A percentile compares a stretch with the other conserved stretches of the same genome.
Conservation (phyloP, 2,113 vertebrate genomes). For the Pao palembangensis region DNA sequence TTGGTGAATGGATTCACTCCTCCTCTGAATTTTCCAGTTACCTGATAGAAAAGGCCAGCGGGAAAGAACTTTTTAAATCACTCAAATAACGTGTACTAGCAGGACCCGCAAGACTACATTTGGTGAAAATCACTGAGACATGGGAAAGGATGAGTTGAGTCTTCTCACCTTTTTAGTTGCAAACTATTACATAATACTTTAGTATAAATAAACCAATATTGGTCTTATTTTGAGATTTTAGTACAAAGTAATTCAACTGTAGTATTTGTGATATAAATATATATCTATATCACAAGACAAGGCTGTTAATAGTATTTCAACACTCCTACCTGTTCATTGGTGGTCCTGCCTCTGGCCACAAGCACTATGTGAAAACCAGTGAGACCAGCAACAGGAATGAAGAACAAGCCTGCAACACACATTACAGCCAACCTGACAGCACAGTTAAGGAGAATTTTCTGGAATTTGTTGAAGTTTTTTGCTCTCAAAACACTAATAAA, state of each 20-base stretch:
- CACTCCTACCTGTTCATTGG: constrained; percentile 87
- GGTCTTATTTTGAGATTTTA: no score
- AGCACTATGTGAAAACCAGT: constrained; percentile 96
- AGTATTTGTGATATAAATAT: no score
- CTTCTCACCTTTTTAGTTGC: no score
- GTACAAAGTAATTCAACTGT: no score
- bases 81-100: no score
- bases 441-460: constrained; percentile 53
- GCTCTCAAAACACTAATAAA: no score
- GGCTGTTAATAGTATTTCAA: no score
- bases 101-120: no score
- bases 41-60: constrained; percentile 65
- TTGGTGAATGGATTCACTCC: constrained; percentile 97
- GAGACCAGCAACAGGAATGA: constrained; percentile 94
- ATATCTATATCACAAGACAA: no score
- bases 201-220: no score
- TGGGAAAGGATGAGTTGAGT: no score
- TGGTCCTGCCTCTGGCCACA: constrained; percentile 93
- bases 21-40: constrained; percentile 94
- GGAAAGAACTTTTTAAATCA: no score
- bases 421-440: constrained; percentile 88
- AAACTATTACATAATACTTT: background rate
- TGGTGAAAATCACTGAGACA: background rate
- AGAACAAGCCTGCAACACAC: constrained; percentile 95
- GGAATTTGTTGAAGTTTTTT: background rate